Conservation (phyloP, 2,888 invertebrate genomes). For the Lepas anatifera region DNA sequence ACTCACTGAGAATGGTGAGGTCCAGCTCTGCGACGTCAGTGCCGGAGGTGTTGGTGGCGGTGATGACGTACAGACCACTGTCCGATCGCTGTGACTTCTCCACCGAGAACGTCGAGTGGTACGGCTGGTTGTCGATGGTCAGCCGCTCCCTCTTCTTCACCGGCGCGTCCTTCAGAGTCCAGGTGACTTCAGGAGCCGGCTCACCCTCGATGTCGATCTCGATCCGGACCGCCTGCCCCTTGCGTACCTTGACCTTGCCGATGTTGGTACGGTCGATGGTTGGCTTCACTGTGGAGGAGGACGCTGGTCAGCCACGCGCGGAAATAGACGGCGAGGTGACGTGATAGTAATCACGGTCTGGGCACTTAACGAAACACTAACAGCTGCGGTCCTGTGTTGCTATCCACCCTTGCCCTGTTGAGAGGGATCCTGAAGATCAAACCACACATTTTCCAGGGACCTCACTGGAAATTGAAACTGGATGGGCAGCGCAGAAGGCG, state of each 20-base stretch:
- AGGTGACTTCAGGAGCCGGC: constrained; percentile 81
- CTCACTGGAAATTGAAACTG: too few species aligned
- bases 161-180: constrained; percentile 64
- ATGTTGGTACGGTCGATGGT: constrained; percentile 89
- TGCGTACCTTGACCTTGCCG: constrained; percentile 72
- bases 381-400: too few species aligned
- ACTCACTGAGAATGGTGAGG: constrained; percentile 46
- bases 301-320: too few species aligned
- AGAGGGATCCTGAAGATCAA: too few species aligned
- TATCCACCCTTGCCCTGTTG: too few species aligned
- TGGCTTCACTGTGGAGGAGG: constrained; percentile 62
- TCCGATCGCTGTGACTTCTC: constrained; percentile 72
- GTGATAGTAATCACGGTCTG: too few species aligned
- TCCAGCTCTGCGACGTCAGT: constrained; percentile 79
- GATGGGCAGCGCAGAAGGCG: too few species aligned
- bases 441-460: too few species aligned
- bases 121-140: constrained; percentile 78
- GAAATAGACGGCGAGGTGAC: too few species aligned
- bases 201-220: constrained; percentile 91
- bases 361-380: too few species aligned
- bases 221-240: constrained; percentile 75
- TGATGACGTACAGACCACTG: constrained; percentile 75
- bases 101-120: constrained; percentile 75
- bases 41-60: constrained; percentile 87
- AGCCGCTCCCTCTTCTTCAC: constrained; percentile 54